Conservation (phyloP, 2,888 invertebrate genomes). For the Diploptera punctata region DNA sequence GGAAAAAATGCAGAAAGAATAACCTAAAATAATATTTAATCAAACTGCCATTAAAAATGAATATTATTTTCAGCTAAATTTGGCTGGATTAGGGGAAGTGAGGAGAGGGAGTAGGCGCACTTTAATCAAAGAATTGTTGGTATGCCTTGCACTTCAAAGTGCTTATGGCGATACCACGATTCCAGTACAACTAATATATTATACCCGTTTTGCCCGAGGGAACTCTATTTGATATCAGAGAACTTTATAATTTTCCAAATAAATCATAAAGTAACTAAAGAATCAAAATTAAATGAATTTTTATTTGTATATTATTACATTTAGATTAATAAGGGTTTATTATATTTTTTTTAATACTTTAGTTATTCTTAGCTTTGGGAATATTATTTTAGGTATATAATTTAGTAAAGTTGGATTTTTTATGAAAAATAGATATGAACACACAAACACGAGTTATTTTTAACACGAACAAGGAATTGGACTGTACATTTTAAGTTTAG, state of each 20-base stretch:
- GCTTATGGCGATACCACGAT: not conserved
- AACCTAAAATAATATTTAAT: too few species aligned
- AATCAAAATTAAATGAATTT: constrained; percentile 1
- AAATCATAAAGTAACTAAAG: constrained; percentile 8
- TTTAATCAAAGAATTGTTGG: constrained; percentile 24
- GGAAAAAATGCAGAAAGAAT: too few species aligned
- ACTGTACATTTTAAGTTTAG: constrained; percentile 14
- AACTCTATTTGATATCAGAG: constrained; percentile 44
- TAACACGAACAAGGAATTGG: not conserved
- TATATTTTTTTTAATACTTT: not conserved
- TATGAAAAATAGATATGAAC: not conserved
- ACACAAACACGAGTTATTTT: not conserved
- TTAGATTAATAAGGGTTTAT: constrained; percentile 3
- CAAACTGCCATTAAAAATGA: too few species aligned
- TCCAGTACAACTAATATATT: constrained; percentile 40
- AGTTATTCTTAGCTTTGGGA: not conserved
- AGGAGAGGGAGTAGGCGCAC: not conserved
- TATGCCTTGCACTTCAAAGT: not conserved
- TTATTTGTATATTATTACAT: constrained; percentile 19
- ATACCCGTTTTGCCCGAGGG: constrained; percentile 45
- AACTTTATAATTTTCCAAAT: constrained; percentile 42
- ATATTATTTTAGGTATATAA: not conserved
- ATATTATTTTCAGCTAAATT: not conserved
- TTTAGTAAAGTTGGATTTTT: not conserved
- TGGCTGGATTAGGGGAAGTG: not conserved